phyloP scores from a whole-genome alignment of 2,888 invertebrate genomes.

The Kuschelorhynchus macadamiae region DNA sequence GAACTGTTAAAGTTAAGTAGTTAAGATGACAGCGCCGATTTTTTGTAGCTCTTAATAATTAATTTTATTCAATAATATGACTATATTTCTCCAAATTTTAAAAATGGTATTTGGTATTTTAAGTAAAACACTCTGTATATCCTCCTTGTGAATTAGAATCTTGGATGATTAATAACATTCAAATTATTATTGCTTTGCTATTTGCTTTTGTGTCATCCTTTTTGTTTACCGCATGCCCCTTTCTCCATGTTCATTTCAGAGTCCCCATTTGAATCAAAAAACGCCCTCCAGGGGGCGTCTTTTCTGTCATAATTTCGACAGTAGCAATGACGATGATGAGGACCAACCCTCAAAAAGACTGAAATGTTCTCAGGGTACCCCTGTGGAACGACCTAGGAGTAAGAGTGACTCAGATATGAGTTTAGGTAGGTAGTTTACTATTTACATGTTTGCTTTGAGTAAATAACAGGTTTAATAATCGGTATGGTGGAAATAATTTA shows the following conservation, averaged over 20 bases:
- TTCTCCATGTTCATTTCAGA: constrained; percentile 56
- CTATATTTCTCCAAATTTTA: too few species aligned
- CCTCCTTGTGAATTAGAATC: too few species aligned
- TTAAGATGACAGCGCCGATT: too few species aligned
- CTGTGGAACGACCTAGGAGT: constrained; percentile 53
- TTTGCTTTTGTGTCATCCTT: constrained; percentile 13
- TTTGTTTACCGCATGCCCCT: constrained; percentile 50
- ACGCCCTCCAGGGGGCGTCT: constrained; percentile 61
- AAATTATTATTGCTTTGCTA: not conserved
- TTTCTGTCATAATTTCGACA: constrained; percentile 66
- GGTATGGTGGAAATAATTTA: too few species aligned
- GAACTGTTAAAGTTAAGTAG: too few species aligned
- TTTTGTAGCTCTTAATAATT: too few species aligned
- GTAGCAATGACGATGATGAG: constrained; percentile 59
- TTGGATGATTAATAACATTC: not conserved
- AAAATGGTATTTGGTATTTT: too few species aligned
- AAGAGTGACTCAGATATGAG: constrained; percentile 62
- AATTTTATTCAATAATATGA: too few species aligned
- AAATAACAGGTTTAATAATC: too few species aligned
- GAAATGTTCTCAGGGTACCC: constrained; percentile 27
- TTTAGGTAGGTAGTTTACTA: constrained; percentile 46
- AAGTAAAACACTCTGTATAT: too few species aligned
- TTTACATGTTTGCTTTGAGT: too few species aligned
- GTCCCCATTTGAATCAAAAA: constrained; percentile 55
- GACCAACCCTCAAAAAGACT: constrained; percentile 56